These are phyloP conservation scores for Melieria picta DNA, from an alignment of 2,888 invertebrate genomes.

Conservation along the genomic window DNA sequence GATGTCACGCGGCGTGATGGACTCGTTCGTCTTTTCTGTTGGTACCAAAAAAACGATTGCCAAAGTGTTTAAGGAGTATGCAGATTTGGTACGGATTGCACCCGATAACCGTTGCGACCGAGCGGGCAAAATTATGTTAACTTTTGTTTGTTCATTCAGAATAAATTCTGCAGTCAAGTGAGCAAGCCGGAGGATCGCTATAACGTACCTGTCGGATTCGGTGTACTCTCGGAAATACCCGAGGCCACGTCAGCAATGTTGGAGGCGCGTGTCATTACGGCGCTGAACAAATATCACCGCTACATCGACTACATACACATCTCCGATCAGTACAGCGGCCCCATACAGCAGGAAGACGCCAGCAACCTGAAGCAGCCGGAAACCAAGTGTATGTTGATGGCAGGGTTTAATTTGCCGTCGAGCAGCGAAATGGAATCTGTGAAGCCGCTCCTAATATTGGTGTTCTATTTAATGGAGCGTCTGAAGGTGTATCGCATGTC, in stretches of 20 bases:
- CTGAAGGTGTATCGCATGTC: slow-evolving; percentile 85
- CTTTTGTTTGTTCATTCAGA: slow-evolving; percentile 65
- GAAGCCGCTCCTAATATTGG: slow-evolving; percentile 83
- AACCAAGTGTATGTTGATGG: slow-evolving; percentile 81
- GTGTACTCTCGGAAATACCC: slow-evolving; percentile 88
- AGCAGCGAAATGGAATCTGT: slow-evolving; percentile 75
- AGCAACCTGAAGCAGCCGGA: slow-evolving; percentile 78
- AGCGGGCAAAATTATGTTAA: slow-evolving; percentile 1
- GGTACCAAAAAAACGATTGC: slow-evolving; percentile 89
- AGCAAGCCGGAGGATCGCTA: slow-evolving; percentile 84
- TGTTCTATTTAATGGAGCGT: slow-evolving; percentile 94
- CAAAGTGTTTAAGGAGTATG: slow-evolving; percentile 89
- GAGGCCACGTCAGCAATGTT: slow-evolving; percentile 87
- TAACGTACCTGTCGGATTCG: slow-evolving; percentile 77
- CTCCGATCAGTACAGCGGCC: slow-evolving; percentile 95
- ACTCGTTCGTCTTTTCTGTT: slow-evolving; percentile 91
- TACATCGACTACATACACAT: slow-evolving; percentile 95
- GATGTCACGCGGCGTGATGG: slow-evolving; percentile 90
- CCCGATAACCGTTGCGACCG: too few species aligned
- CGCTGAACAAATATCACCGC: slow-evolving; percentile 82
- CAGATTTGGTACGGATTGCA: slow-evolving; percentile 78
- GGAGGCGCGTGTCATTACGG: slow-evolving; percentile 81
- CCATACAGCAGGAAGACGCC: slow-evolving; percentile 86
- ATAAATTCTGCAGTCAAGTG: slow-evolving; percentile 82
- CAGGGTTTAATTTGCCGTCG: slow-evolving; percentile 81